Conservation (phyloP, 2,797 vertebrate genomes). For the Psittacula echo region DNA sequence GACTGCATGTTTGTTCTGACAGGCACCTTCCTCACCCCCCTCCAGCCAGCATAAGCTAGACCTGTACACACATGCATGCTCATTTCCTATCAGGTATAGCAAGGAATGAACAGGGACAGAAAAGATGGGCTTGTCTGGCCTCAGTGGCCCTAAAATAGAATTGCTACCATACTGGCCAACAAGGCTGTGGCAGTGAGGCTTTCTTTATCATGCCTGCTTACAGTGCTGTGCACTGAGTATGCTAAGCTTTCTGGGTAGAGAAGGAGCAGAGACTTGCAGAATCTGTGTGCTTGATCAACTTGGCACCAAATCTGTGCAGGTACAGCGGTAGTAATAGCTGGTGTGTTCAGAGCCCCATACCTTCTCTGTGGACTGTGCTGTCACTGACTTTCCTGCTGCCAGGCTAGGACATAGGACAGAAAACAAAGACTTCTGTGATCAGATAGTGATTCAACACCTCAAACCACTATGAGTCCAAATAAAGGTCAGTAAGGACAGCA, state of each 20-base stretch:
- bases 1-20: neutral
- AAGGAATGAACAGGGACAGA: neutral
- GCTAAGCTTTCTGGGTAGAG: neutral
- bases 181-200: fast-evolving
- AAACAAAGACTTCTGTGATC: neutral
- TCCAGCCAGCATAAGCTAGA: neutral
- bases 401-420: neutral
- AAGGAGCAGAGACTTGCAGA: neutral
- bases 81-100: neutral
- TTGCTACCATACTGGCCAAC: neutral
- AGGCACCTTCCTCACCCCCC: neutral
- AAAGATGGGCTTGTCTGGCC: neutral
- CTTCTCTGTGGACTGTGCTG: neutral
- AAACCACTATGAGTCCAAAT: neutral
- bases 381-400: neutral
- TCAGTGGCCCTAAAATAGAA: neutral
- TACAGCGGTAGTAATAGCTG: neutral
- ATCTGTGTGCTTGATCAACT: neutral
- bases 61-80: neutral
- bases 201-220: neutral
- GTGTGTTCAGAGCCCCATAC: neutral
- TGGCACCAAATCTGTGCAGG: neutral
- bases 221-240: neutral
- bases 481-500: slow-evolving; percentile 27
- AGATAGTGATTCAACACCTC: neutral